Evolutionary conservation across 2,113 vertebrate genomes (phyloP).

Genomic region (Balaeniceps rex): DNA sequence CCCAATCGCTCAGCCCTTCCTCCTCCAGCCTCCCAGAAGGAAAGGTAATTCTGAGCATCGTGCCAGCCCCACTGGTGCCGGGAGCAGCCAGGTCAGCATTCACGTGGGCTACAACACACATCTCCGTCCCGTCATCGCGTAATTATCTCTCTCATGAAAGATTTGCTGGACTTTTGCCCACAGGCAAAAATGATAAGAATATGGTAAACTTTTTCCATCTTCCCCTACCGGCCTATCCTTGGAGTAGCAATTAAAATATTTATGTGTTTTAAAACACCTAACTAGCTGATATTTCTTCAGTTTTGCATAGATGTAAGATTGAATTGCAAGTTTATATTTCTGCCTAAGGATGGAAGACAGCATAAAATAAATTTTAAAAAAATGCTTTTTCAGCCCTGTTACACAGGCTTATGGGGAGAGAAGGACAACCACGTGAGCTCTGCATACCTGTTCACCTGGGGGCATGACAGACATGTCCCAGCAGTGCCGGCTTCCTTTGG

Average conservation of each 20-base stretch:
- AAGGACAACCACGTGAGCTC: fast-evolving
- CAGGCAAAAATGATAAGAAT: conserved; percentile 47
- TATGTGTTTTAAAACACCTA: conserved; percentile 34
- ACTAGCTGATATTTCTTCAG: conserved; percentile 11
- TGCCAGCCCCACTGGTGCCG: not conserved
- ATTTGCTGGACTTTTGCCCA: conserved; percentile 41
- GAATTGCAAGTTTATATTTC: not conserved
- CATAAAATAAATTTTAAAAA: not conserved
- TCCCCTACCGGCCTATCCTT: not conserved
- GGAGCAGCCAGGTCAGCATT: conserved; percentile 59
- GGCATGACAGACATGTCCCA: fast-evolving
- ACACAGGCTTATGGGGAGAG: not conserved
- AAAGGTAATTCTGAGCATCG: conserved; percentile 51
- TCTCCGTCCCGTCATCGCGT: not conserved
- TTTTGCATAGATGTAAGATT: not conserved
- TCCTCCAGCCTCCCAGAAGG: not conserved
- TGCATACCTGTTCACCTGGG: not conserved
- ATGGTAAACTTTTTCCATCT: conserved; percentile 43
- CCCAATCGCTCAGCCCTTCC: not conserved
- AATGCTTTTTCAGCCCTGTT: not conserved
- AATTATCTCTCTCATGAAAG: conserved; percentile 72
- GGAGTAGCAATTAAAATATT: conserved; percentile 42
- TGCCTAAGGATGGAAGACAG: too few relatives aligned
- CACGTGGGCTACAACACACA: not conserved
- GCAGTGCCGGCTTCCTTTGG: not conserved